These are phyloP conservation scores for Habropoda laboriosa DNA, from an alignment of 1,140 invertebrate species.

Conservation along the genomic window DNA sequence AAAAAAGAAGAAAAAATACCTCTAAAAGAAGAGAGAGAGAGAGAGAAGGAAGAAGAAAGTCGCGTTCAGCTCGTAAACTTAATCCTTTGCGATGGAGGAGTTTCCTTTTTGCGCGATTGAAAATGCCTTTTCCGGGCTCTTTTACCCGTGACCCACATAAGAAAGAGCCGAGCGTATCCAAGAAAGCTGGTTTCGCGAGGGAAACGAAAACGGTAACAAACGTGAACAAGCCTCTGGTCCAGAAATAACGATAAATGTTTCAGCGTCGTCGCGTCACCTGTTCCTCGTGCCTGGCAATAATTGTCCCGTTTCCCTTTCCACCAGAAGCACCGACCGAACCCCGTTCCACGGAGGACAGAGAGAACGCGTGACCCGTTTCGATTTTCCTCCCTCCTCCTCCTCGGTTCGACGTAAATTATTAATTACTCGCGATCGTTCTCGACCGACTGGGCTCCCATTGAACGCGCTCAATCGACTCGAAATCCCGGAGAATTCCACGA, in stretches of 20 bases:
- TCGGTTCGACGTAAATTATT: slow-evolving; percentile 31
- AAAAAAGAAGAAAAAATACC: no score
- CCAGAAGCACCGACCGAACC: neutral
- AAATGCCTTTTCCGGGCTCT: neutral
- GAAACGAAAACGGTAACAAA: no score
- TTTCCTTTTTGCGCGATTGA: neutral
- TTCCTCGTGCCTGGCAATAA: neutral
- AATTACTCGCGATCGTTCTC: slow-evolving; percentile 36
- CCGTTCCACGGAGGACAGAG: neutral
- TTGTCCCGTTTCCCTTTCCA: neutral
- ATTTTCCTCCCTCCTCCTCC: no score
- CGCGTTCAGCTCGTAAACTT: neutral
- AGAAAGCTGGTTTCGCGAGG: neutral
- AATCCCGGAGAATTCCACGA: slow-evolving; percentile 22
- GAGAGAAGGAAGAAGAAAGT: no score
- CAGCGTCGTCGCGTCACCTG: no score
- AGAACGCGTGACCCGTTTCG: neutral
- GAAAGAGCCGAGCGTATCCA: neutral
- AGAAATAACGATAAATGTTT: no score
- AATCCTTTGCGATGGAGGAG: neutral
- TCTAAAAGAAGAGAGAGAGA: no score
- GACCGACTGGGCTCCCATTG: slow-evolving; percentile 2
- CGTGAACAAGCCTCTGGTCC: no score
- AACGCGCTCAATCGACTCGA: slow-evolving; percentile 39
- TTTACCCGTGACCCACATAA: neutral